Percentiles rank a stretch among this genome's conserved stretches.
Evolutionary conservation across 1,140 invertebrate species (phyloP).

Genomic region (Drosophila tropicalis): DNA sequence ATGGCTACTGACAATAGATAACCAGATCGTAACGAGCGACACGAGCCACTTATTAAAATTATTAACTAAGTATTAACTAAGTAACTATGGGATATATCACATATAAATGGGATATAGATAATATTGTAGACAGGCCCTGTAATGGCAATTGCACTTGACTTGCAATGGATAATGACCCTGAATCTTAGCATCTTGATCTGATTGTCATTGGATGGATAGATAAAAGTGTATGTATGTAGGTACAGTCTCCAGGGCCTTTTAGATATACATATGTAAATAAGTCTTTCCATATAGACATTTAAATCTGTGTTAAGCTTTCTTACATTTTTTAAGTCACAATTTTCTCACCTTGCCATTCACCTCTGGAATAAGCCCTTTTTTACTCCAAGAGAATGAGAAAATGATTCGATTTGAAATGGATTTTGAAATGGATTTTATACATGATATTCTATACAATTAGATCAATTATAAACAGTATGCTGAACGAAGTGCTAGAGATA

Average conservation of each 20-base stretch:
- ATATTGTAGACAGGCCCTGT: conserved; percentile 1
- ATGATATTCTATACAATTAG: no score
- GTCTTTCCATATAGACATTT: not conserved
- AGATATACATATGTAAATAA: not conserved
- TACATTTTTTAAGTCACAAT: no score
- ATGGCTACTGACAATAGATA: conserved; percentile 1
- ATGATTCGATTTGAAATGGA: no score
- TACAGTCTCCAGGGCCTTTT: not conserved
- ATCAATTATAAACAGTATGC: no score
- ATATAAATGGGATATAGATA: conserved; percentile 27
- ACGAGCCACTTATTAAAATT: conserved; percentile 1
- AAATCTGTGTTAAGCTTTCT: no score
- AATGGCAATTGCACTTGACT: conserved; percentile 3
- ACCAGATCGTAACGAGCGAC: not conserved
- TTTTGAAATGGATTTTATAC: no score
- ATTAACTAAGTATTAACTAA: conserved; percentile 1
- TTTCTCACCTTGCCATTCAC: no score
- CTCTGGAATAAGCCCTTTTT: no score
- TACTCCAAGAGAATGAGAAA: no score
- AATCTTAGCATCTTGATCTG: not conserved
- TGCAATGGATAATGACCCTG: not conserved
- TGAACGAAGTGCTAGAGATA: no score
- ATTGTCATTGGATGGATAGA: not conserved
- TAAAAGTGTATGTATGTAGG: not conserved
- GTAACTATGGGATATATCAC: not conserved